Conservation (phyloP, 1,140 invertebrate genomes). For the Triops longicaudatus region DNA sequence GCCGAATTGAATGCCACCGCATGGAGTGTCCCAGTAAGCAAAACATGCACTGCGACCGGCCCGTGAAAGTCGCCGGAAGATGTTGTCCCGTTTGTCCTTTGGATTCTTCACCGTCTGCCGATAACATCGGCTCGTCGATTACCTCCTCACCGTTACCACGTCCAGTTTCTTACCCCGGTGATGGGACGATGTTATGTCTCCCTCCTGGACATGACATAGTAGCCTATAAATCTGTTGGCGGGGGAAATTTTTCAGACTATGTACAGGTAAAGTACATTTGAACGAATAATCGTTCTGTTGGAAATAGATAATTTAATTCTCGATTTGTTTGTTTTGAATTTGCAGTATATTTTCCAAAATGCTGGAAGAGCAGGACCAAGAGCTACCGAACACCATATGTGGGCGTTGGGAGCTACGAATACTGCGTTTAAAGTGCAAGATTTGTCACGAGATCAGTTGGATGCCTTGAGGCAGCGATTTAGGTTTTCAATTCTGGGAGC, state of each 20-base stretch:
- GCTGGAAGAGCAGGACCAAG: slow-evolving; percentile 18
- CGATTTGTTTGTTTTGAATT: neutral
- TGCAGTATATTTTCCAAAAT: slow-evolving; percentile 30
- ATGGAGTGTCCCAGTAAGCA: slow-evolving; percentile 36
- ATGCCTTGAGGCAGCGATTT: slow-evolving; percentile 25
- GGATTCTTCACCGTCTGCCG: slow-evolving; percentile 11
- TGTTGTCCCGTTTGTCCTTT: slow-evolving; percentile 29
- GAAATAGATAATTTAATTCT: neutral
- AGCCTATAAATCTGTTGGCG: slow-evolving; percentile 24
- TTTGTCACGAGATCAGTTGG: slow-evolving; percentile 25
- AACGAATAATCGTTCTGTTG: too few species aligned
- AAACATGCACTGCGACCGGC: slow-evolving; percentile 36
- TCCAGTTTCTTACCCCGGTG: neutral
- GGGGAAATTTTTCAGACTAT: slow-evolving; percentile 29
- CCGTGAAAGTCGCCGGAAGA: slow-evolving; percentile 36
- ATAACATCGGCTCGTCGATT: neutral
- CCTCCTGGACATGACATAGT: slow-evolving; percentile 25
- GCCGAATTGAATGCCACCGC: slow-evolving; percentile 36
- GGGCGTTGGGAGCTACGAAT: slow-evolving; percentile 21
- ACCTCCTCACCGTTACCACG: slow-evolving; percentile 11
- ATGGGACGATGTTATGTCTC: slow-evolving; percentile 22
- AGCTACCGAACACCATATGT: slow-evolving; percentile 28
- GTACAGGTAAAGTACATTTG: slow-evolving; percentile 28
- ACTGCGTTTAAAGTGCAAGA: slow-evolving; percentile 30
- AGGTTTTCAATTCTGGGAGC: slow-evolving; percentile 27